Conservation (phyloP, 2,888 invertebrate genomes). For the Thymelicus acteon region DNA sequence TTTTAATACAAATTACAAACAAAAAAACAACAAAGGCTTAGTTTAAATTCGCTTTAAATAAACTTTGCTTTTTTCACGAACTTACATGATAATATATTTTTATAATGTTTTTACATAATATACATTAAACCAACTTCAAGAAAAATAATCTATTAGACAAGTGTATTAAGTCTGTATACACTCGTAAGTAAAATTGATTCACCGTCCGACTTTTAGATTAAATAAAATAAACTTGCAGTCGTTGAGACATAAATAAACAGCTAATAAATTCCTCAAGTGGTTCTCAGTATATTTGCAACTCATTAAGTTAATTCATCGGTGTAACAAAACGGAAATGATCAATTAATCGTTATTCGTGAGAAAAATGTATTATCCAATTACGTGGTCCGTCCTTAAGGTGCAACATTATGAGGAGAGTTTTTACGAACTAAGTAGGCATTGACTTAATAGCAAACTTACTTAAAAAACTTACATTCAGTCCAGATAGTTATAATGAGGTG, state of each 20-base stretch:
- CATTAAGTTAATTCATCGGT: constrained; percentile 32
- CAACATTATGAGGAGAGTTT: constrained; percentile 34
- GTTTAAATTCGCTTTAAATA: constrained; percentile 1
- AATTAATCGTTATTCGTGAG: constrained; percentile 39
- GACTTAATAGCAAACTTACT: neutral
- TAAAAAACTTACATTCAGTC: neutral
- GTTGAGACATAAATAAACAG: neutral
- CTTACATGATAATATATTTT: too few species aligned
- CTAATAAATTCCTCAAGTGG: constrained; percentile 15
- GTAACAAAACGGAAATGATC: constrained; percentile 38
- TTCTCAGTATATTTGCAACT: constrained; percentile 28
- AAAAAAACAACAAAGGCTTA: neutral
- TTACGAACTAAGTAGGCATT: neutral
- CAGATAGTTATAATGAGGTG: too few species aligned
- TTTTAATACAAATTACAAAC: constrained; percentile 15
- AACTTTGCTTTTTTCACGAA: too few species aligned
- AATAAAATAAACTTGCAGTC: neutral
- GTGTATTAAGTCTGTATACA: too few species aligned
- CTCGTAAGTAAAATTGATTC: neutral
- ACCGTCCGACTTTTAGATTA: neutral
- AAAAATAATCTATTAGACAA: too few species aligned
- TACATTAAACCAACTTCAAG: too few species aligned
- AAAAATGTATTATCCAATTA: constrained; percentile 38
- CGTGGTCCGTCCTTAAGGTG: constrained; percentile 29
- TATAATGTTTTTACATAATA: too few species aligned